phyloP scores from a whole-genome alignment of 2,888 invertebrate genomes.

The Pammene aurita region DNA sequence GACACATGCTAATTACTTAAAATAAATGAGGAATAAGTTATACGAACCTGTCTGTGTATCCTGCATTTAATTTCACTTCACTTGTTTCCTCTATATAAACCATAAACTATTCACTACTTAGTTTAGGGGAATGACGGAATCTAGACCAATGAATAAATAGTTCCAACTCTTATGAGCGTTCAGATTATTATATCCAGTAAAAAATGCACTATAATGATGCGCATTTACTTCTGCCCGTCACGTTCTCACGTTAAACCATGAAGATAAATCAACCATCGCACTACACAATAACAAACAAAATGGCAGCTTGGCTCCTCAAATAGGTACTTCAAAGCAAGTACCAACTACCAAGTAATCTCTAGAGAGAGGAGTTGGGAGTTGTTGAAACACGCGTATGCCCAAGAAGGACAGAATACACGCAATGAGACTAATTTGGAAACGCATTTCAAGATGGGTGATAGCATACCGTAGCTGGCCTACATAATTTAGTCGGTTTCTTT shows the following conservation, averaged over 20 bases:
- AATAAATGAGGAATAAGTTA: conserved; percentile 6
- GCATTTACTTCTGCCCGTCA: neutral
- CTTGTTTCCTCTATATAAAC: conserved; percentile 28
- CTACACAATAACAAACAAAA: conserved; percentile 42
- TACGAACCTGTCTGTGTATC: conserved; percentile 48
- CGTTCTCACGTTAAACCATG: neutral
- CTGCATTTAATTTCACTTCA: conserved; percentile 48
- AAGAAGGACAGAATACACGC: too few relatives aligned
- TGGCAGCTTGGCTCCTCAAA: conserved; percentile 19
- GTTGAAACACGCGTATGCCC: too few relatives aligned
- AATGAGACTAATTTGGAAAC: too few relatives aligned
- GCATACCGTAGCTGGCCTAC: too few relatives aligned
- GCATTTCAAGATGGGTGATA: too few relatives aligned
- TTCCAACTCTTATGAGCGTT: neutral
- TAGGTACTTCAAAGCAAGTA: too few relatives aligned
- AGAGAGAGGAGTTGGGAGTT: too few relatives aligned
- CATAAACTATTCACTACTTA: conserved; percentile 25
- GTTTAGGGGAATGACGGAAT: neutral
- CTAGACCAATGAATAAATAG: conserved; percentile 2
- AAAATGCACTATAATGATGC: conserved; percentile 3
- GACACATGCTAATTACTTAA: conserved; percentile 7
- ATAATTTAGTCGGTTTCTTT: too few relatives aligned
- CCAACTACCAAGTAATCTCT: too few relatives aligned
- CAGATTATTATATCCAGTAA: neutral
- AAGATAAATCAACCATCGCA: conserved; percentile 16